Percentiles rank a stretch among this genome's conserved stretches.
Conservation (phyloP, 2,888 invertebrate genomes). For the Griposia aprilina region DNA sequence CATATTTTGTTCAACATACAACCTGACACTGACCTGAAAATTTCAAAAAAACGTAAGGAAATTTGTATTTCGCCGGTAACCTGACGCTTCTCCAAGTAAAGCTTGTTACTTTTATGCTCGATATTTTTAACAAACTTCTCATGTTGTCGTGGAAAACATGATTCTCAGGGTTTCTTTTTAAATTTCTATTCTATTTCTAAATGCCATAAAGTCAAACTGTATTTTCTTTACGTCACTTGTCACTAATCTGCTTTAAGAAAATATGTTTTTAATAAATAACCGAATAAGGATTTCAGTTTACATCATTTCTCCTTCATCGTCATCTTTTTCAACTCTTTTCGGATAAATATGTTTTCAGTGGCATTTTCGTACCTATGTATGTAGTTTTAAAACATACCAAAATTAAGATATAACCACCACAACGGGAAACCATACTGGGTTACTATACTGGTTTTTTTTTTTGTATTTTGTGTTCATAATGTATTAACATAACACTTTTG, state of each 20-base stretch:
- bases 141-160: not conserved
- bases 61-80: no score
- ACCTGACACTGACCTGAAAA: no score
- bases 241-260: not conserved
- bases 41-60: no score
- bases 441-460: no score
- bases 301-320: not conserved
- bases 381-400: not conserved
- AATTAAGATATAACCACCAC: not conserved
- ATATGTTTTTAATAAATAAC: not conserved
- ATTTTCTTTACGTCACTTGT: not conserved
- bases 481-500: not conserved
- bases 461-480: not conserved
- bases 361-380: not conserved
- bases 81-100: no score
- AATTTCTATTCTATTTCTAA: not conserved
- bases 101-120: not conserved
- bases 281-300: not conserved
- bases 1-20: no score
- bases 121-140: not conserved
- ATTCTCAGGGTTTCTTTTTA: not conserved
- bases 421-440: not conserved
- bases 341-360: not conserved
- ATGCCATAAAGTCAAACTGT: no score
- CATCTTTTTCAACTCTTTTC: not conserved